Conservation (phyloP, 2,888 invertebrate species). For the Eilema caniola region DNA sequence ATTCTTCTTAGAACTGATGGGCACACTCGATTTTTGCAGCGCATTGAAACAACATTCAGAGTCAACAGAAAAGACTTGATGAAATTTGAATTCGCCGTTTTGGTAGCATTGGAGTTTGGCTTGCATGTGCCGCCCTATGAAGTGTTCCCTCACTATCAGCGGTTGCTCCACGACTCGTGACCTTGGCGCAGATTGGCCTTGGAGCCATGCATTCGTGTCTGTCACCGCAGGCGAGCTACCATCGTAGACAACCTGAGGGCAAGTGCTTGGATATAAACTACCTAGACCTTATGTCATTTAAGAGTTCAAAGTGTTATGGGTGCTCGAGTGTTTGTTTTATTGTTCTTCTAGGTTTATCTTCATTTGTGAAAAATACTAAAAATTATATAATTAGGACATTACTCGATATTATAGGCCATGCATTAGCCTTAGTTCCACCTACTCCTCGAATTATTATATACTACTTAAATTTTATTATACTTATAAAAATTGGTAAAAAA, state of each 20-base stretch:
- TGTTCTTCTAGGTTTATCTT: background rate
- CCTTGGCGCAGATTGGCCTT: constrained; percentile 74
- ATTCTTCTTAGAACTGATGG: background rate
- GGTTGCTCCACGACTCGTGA: constrained; percentile 97
- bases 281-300: background rate
- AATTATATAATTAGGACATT: background rate
- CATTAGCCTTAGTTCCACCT: background rate
- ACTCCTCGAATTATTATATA: background rate
- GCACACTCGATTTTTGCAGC: constrained; percentile 83
- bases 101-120: constrained; percentile 97
- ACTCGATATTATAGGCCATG: background rate
- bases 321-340: constrained; percentile 27
- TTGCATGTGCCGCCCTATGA: constrained; percentile 97
- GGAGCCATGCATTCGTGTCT: constrained; percentile 61
- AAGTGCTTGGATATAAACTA: constrained; percentile 65
- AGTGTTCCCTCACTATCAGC: constrained; percentile 97
- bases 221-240: constrained; percentile 69
- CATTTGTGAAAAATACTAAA: constrained; percentile 1
- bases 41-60: constrained; percentile 96
- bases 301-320: constrained; percentile 27
- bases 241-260: constrained; percentile 72
- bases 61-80: constrained; percentile 96
- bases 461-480: background rate
- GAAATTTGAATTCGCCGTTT: constrained; percentile 96
- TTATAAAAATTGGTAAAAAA: background rate